Conservation (phyloP, 2,113 vertebrate species). For the Passer domesticus region DNA sequence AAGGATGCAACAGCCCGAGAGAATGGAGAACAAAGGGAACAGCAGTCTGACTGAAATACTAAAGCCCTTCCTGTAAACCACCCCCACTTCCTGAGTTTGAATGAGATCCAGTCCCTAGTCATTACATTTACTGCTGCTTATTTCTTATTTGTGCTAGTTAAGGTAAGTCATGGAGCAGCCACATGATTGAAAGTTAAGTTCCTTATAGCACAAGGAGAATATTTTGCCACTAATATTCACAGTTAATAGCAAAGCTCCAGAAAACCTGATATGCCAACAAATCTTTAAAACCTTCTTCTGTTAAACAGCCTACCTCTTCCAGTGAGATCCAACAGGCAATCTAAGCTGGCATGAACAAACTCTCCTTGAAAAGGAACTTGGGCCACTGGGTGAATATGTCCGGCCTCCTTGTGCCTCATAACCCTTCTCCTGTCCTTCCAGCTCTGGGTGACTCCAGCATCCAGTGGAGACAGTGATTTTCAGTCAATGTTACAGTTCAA, state of each 20-base stretch:
- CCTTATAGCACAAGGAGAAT: not conserved
- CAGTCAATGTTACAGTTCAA: slow-evolving; percentile 28
- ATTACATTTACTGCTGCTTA: not conserved
- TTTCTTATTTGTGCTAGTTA: not conserved
- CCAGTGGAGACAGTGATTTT: not conserved
- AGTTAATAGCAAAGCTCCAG: not conserved
- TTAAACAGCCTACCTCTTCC: not conserved
- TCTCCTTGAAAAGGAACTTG: not conserved
- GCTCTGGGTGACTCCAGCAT: not conserved
- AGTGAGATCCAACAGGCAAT: not conserved
- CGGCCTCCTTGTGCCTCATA: not conserved
- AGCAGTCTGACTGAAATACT: not conserved
- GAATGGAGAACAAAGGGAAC: not conserved
- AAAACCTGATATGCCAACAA: not conserved
- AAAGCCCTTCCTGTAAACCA: not conserved
- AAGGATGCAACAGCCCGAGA: not conserved
- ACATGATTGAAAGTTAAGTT: not conserved
- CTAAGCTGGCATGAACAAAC: not conserved
- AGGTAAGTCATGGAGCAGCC: not conserved
- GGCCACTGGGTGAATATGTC: not conserved
- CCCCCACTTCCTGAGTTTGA: not conserved
- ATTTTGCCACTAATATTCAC: not conserved
- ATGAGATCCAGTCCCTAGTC: not conserved
- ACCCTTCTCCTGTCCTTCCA: not conserved
- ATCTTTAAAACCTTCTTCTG: not conserved